Evolutionary conservation across 2,888 invertebrate species (phyloP), one percentile per base, ranked within the genome.

Genomic region (Pomacea canaliculata): DNA sequence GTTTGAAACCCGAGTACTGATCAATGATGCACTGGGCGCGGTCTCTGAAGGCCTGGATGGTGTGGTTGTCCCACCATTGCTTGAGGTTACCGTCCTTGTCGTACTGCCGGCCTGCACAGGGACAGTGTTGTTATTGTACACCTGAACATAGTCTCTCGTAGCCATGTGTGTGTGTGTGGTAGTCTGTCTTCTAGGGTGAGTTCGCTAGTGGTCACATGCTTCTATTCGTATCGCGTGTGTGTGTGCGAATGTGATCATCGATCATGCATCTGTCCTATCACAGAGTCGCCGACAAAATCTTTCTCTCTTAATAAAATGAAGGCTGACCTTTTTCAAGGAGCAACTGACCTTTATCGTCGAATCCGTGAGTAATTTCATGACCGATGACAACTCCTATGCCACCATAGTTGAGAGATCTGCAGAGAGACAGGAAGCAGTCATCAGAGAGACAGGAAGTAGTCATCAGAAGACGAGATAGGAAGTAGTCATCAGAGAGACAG

Each of bases 361-460:
- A 98, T 0, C 97, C 98, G 87, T 98, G 98, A 0, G 97, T 97
- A 73, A 98, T 91, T 89, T 98, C 98, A 89, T 98, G 98, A 0
- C 98, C 98, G 95, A 98, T 97, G 0, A 98, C 97, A 0, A 98
- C 97, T 0, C 98, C 99, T 94, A 99, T 97, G 1, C 96, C 98
- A 0, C 98, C 99, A 86, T 95, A 98, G 91, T 99, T 99, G 18
- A 99, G 93, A 78, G 97, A 96, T 82, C 91, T 91, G 78, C n/a
- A 62, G 51, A 13, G 2, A 56, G 51, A 51, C 8, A 13, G 13
- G 13, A 10, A 51, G 13, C 1, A 51, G 13, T 51, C 9, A 23
- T 0, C 23, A 23, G 23, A 23, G 23, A 23, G 23, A 23, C n/a
- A n/a, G 0, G 23, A 23, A 23, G 23, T 0, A 23, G 23, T 23